phyloP scores from a whole-genome alignment of 2,113 vertebrate genomes.

The Arvicanthis niloticus region DNA sequence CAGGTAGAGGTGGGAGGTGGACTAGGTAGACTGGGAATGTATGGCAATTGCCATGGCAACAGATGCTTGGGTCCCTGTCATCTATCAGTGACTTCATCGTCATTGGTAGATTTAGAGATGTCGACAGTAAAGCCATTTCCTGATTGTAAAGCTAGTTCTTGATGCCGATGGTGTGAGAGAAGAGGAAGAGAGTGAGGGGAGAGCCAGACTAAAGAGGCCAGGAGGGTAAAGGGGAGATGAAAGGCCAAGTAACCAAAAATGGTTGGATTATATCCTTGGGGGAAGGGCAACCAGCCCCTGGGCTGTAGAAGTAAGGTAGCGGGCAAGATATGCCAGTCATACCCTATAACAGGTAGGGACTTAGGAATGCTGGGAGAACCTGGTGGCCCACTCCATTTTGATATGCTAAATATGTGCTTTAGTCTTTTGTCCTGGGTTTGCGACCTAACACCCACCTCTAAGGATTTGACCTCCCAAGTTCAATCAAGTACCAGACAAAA shows the following conservation, averaged over 20 bases:
- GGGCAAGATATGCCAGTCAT: neutral
- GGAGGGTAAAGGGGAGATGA: neutral
- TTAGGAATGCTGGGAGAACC: neutral
- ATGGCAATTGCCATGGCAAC: too few relatives aligned
- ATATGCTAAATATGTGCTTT: neutral
- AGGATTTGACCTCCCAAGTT: neutral
- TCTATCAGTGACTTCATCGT: too few relatives aligned
- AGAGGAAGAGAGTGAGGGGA: neutral
- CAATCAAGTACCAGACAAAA: neutral
- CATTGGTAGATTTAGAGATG: too few relatives aligned
- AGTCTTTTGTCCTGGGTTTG: neutral
- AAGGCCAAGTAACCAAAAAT: neutral
- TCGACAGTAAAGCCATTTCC: too few relatives aligned
- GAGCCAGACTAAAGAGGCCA: neutral
- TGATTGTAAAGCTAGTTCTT: too few relatives aligned
- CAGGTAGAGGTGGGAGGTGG: too few relatives aligned
- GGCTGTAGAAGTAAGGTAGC: neutral
- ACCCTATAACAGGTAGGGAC: neutral
- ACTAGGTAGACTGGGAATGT: too few relatives aligned
- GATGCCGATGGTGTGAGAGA: too few relatives aligned
- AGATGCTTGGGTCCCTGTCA: too few relatives aligned
- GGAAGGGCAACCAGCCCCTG: neutral
- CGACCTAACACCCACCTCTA: neutral
- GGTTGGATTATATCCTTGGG: neutral
- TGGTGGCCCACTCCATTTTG: neutral